A percentile compares a stretch with the other conserved stretches of the same genome.
Conservation (phyloP, 2,113 vertebrate species). For the Mus pahari region DNA sequence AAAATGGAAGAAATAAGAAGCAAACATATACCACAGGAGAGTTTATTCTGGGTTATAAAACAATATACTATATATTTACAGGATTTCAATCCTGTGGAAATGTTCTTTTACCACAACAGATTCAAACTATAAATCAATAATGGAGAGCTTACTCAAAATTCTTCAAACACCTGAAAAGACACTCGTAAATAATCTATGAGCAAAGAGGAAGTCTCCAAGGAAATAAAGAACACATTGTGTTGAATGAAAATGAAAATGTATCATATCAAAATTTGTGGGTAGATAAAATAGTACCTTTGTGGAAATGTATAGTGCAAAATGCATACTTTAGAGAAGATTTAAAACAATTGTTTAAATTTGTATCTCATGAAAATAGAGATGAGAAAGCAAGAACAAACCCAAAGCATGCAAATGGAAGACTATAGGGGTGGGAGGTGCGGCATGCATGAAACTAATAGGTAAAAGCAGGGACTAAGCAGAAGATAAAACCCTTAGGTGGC, state of each 20-base stretch:
- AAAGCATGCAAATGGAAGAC: background rate
- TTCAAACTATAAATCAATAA: conserved; percentile 19
- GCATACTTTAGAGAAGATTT: background rate
- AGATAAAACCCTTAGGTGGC: background rate
- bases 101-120: background rate
- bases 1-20: background rate
- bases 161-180: background rate
- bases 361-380: background rate
- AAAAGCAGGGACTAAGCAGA: background rate
- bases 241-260: conserved; percentile 16
- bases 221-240: background rate
- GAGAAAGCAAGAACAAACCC: background rate
- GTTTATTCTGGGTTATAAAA: background rate
- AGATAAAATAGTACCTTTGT: background rate
- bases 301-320: background rate
- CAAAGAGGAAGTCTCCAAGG: background rate
- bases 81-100: background rate
- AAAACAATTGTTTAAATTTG: background rate
- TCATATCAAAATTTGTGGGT: background rate
- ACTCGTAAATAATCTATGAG: background rate
- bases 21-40: background rate
- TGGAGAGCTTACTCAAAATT: background rate
- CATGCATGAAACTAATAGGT: background rate
- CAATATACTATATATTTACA: background rate
- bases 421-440: background rate